phyloP scores from a whole-genome alignment of 1,140 invertebrate species.

The Pinna nobilis region DNA sequence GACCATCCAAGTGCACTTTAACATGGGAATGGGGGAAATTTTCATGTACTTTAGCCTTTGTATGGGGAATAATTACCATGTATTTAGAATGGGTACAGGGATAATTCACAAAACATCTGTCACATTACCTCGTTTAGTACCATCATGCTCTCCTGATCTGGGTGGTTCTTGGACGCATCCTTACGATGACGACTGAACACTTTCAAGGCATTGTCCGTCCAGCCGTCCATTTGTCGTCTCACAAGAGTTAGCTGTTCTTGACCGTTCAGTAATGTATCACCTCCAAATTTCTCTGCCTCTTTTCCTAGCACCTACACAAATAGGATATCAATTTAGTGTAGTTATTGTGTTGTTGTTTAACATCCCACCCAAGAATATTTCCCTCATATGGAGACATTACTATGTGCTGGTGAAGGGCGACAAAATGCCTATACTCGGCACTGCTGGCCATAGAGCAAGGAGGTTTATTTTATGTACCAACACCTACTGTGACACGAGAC shows the following conservation, averaged over 20 bases:
- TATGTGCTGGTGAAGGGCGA: not conserved
- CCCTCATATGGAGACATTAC: not conserved
- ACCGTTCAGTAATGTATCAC: conserved; percentile 64
- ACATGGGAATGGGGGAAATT: too few relatives aligned
- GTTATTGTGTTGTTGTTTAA: too few relatives aligned
- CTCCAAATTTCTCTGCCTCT: conserved; percentile 70
- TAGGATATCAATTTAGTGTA: not conserved
- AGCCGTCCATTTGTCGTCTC: conserved; percentile 67
- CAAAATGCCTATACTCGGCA: conserved; percentile 45
- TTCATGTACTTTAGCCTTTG: not conserved
- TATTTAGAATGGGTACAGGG: not conserved
- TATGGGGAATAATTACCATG: not conserved
- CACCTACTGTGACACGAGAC: too few relatives aligned
- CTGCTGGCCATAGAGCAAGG: too few relatives aligned
- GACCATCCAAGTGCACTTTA: too few relatives aligned
- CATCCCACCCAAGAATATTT: not conserved
- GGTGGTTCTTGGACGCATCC: conserved; percentile 56
- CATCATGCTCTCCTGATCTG: conserved; percentile 65
- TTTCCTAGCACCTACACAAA: conserved; percentile 57
- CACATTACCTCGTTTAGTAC: conserved; percentile 62
- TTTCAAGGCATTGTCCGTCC: conserved; percentile 70
- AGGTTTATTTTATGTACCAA: too few relatives aligned
- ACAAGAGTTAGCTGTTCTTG: conserved; percentile 66
- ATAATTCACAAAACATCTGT: not conserved
- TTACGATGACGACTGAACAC: conserved; percentile 68